Evolutionary conservation across 2,113 vertebrate genomes (phyloP), one percentile per base, ranked within the genome.

Genomic region (Poeciliopsis retropinna): DNA sequence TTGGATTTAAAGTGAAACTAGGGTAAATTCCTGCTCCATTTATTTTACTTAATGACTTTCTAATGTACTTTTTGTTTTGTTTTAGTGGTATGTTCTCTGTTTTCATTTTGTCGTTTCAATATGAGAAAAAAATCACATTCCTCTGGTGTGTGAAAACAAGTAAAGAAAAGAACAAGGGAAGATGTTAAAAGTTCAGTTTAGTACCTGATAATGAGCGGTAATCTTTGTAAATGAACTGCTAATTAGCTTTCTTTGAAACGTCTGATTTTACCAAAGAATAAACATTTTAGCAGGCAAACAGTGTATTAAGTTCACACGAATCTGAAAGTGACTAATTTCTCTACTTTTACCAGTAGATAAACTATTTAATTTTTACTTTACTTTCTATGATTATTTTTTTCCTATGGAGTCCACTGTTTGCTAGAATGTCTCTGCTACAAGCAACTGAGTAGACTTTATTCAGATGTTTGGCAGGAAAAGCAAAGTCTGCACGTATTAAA

Each of bases 381-480:
- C 51, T 57, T 57, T 25, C 51, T n/a, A 25, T 57, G 2, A 10
- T 69, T 76, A 22, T 47, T 44, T 67, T 67, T 83, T 67, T 67
- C 41, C 67, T 70, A 77, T 75, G 65, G 72, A 75, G 70, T 54
- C 34, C 1, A 17, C 67, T 73, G 72, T 84, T 83, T 76, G 67
- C 75, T 67, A 27, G 28, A 37, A 57, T 41, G 44, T 54, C 71
- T 62, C 30, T 51, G 70, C 37, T 51, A 13, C 39, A 75, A 66
- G 67, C 78, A 84, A 77, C 80, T 80, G 70, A 72, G 75, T 65
- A 70, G 85, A 75, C 85, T 81, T n/a, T 39, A 63, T 78, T 19
- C 41, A 30, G 14, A 30, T 75, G 70, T 88, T 85, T 83, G 83
- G 71, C 79, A 80, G 78, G 9, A 73, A 57, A n/a, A 75, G 70